phyloP scores from a whole-genome alignment of 2,888 invertebrate genomes.

The Eilema depressum region DNA sequence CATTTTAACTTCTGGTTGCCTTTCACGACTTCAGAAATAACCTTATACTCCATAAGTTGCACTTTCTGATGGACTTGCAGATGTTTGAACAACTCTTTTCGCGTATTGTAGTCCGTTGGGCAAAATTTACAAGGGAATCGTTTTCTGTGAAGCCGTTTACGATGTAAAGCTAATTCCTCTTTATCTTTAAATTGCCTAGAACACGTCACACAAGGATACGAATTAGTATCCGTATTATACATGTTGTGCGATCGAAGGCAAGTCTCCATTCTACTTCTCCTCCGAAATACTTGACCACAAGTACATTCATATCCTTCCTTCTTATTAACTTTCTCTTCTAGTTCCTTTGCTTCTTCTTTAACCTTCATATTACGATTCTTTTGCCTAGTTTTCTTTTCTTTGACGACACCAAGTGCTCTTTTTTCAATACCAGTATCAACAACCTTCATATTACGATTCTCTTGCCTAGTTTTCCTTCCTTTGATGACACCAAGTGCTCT shows the following conservation, averaged over 20 bases:
- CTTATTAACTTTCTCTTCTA: constrained; percentile 50
- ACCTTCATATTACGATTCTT: constrained; percentile 59
- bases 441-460: constrained; percentile 58
- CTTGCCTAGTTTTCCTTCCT: constrained; percentile 62
- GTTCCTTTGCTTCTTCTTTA: constrained; percentile 33
- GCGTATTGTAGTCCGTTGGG: constrained; percentile 79
- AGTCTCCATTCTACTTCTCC: constrained; percentile 77
- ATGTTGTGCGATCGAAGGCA: constrained; percentile 75
- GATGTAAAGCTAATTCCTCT: constrained; percentile 68
- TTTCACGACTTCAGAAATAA: constrained; percentile 77
- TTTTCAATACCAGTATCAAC: constrained; percentile 74
- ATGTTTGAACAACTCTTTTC: constrained; percentile 80
- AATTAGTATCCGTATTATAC: constrained; percentile 54
- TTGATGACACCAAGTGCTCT: constrained; percentile 66
- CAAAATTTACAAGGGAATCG: constrained; percentile 82
- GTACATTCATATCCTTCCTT: constrained; percentile 77
- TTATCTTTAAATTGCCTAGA: constrained; percentile 72
- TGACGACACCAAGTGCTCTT: constrained; percentile 64
- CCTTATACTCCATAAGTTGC: constrained; percentile 81
- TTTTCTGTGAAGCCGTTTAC: constrained; percentile 75
- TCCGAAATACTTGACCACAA: constrained; percentile 72
- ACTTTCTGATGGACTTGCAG: constrained; percentile 79
- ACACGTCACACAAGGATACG: constrained; percentile 71
- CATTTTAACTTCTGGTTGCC: constrained; percentile 77
- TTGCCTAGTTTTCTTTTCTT: constrained; percentile 63